Evolutionary conservation across 2,797 vertebrate species (phyloP), one percentile per base, ranked within the genome.

Genomic region (Rhyacichthys aspro): DNA sequence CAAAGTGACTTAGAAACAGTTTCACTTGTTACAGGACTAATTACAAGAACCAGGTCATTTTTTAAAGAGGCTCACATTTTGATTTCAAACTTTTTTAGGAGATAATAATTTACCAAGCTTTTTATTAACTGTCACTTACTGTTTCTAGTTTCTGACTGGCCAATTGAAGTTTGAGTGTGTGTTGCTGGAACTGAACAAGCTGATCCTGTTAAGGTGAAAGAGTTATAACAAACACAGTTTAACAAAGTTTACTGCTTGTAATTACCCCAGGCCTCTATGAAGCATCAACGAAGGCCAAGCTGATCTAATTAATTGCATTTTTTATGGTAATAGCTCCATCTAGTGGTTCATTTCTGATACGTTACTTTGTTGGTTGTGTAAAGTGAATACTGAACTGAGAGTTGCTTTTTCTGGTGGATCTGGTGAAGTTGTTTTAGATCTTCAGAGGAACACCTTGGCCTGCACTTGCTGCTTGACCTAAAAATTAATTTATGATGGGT

Each of bases 101-200:
- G 73, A 55, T 38, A 70, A 79, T 78, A 17, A 86, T 79, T 70
- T 71, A 79, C 78, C 63, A 75, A 1, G 34, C 55, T 70, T 84
- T 76, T 82, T 68, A 84, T 72, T 79, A 62, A 71, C 60, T 82
- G 67, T 72, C 59, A 73, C 96, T 95, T 92, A 98, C 96, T 67
- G 84, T 83, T 88, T 96, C 94, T 60, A 91, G 83, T 64, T 90
- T 93, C 74, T 95, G 94, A 88, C 94, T 95, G 79, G 91, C 67
- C 48, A 66, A 34, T 76, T 92, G 93, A 65, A 97, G 91, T 71
- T 94, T 90, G 48, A 82, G 89, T 72, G 83, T 83, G 64, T 94
- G 84, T 39, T 94, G 93, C 65, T 96, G 94, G 84, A 95, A 90
- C 68, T 87, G 85, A 55, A 82, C 78, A 62, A 96, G 82, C 67